Base-by-base conservation (phyloP, 2,113 vertebrate species). In the Ancistrus triradiatus region DNA sequence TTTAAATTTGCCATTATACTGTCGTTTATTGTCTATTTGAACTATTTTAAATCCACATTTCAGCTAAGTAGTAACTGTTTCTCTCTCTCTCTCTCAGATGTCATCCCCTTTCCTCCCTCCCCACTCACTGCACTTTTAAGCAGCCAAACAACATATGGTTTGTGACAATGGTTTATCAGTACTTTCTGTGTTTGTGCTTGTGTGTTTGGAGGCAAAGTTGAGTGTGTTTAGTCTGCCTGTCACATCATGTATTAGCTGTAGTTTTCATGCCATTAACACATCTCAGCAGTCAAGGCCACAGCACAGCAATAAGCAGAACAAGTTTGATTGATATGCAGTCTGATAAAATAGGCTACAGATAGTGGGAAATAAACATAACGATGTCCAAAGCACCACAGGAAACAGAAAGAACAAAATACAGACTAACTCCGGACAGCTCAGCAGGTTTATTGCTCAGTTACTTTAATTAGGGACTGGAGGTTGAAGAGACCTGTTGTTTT, bases 281-380 rank as follows among this genome's bases (percentile, higher is more conserved):
- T 21, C 21, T 38, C 46, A 46, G 14, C 57, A 37, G 58, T 50
- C 43, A 63, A 62, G 44, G 44, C 31, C 21, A 47, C 14, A 43
- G 18, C 27, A 50, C 25, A 27, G 17, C 21, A 28, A 19, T 15
- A 4, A 48, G 68, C 28, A n/a, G 21, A 11, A 7, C 0, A 22
- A 4, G 2, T 33, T 7, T 51, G 69, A 72, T 25, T 44, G 63
- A 67, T 63, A 50, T 43, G 37, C 13, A 35, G 6, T 35, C 44
- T 67, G 63, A 68, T 63, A 53, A 68, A 47, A 57, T n/a, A 22
- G 15, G 37, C n/a, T 58, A 66, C 35, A 60, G 49, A 53, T 38
- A 50, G 43, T 42, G 19, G 38, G 43, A 62, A 35, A 27, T 66
- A 52, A 63, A 68, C 46, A 59, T 37, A 31, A 25, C 8, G 31